Evolutionary conservation across 2,888 invertebrate genomes (phyloP), one percentile per base, ranked within the genome.

Genomic region (Chymomyza procnemis): DNA sequence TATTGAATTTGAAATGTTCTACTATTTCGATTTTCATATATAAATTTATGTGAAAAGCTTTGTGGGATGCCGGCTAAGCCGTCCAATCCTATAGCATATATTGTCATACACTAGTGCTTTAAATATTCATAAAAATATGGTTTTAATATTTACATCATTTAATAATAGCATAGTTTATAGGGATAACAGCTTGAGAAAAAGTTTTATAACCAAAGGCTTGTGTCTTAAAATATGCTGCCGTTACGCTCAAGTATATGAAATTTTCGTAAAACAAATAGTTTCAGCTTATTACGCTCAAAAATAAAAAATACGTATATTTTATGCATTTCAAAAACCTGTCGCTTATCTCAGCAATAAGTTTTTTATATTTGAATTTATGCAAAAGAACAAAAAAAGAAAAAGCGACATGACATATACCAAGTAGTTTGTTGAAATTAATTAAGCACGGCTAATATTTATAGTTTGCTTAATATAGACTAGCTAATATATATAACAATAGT

Each of bases 71-170:
- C 65, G 73, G 74, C 74, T 34, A 67, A 72, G 69, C 73, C 69
- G 63, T 69, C 62, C 61, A 64, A 64, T 67, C 59, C 69, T 58
- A 52, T 61, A 67, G 60, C 34, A 69, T 67, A 69, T 67, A 71
- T 50, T 69, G 34, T 41, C 59, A 57, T 67, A 55, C 65, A 50
- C 64, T 73, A 68, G 73, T 75, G 73, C 65, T 73, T 75, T 75
- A 75, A 54, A 64, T 60, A 56, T 61, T 26, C 14, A 59, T 62
- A 46, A 54, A n/a, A 50, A 41, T 41, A 41, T 41, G 34, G 34
- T 41, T 41, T 41, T 41, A 41, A 41, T 41, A 41, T 41, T 41
- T 41, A 41, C 12, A 41, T 41, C 9, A 41, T 41, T 12, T 41
- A 41, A 41, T 41, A 41, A 12, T 41, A 14, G 34, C 2, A 41